Evolutionary conservation across 2,113 vertebrate species (phyloP), one percentile per base, ranked within the genome.

Genomic region (Holacanthus passer): DNA sequence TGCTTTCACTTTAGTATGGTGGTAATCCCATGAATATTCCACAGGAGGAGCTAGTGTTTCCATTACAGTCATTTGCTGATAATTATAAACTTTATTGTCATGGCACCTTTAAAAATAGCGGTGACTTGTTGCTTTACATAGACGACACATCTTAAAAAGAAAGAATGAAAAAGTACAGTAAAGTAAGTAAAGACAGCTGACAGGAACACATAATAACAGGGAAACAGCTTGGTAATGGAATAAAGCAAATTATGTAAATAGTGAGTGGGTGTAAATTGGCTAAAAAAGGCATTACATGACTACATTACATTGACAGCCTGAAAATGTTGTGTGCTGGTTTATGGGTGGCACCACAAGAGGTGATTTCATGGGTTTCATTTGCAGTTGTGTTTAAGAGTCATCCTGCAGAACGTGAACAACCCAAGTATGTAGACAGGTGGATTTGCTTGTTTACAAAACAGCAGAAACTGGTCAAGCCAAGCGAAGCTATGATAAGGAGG

Each of bases 391-490:
- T 74, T 31, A 17, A n/a, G 55, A 47, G 7, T 17, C 3, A 27
- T 11, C 9, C 20, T 31, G 29, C 17, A 39, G 20, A 14, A 52
- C 32, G 31, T 55, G 19, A 63, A 22, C 35, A 56, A 27, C 45
- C 16, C 12, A 65, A 73, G 80, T 39, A 50, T 19, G 8, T 22
- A 43, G 14, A 53, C 55, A 43, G 72, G 70, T 67, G 12, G n/a
- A 79, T 58, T 31, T 12, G 29, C 13, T 27, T 91, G 67, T 93
- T 85, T 85, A 77, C 83, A 84, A 71, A 85, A 91, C 70, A 89
- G 37, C 31, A 67, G 1, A 62, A 66, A 62, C 79, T 65, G 37
- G 58, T 67, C 52, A 22, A 17, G 56, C 43, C 64, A 55, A 43
- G 66, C 32, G 7, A 0, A n/a, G 1, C 32, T 7, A 22, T 31